Conservation (phyloP, 2,113 vertebrate genomes). For the Gavialis gangeticus region DNA sequence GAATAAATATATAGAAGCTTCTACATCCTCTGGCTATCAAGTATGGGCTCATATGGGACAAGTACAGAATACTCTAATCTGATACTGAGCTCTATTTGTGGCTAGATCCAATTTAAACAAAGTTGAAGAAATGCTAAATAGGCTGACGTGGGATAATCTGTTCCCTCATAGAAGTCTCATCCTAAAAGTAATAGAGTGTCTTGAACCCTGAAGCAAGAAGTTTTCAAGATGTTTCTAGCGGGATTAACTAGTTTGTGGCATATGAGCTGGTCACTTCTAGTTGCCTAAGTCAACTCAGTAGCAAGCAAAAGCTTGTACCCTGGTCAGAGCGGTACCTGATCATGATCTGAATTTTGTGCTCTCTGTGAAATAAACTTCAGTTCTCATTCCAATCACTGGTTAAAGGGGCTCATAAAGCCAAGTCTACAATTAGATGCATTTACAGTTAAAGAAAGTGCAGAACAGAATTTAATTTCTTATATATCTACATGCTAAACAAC, state of each 20-base stretch:
- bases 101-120: not conserved
- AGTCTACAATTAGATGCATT: too few species aligned
- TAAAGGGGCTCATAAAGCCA: too few species aligned
- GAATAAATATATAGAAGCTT: not conserved
- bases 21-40: too few species aligned
- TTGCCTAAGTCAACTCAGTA: not conserved
- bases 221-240: not conserved
- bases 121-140: not conserved
- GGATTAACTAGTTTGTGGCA: not conserved
- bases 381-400: not conserved
- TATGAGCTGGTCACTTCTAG: not conserved
- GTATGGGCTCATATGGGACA: not conserved
- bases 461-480: too few species aligned
- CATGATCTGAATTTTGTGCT: not conserved
- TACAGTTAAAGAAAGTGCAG: too few species aligned
- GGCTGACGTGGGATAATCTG: not conserved
- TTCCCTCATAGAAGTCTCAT: not conserved
- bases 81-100: not conserved
- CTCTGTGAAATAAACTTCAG: not conserved
- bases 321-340: not conserved
- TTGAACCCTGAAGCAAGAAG: not conserved
- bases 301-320: not conserved
- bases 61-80: not conserved
- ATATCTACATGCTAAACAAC: too few species aligned
- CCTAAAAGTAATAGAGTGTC: not conserved